Evolutionary conservation across 2,797 vertebrate genomes (phyloP).

Genomic region (Anabacerthia variegaticeps): DNA sequence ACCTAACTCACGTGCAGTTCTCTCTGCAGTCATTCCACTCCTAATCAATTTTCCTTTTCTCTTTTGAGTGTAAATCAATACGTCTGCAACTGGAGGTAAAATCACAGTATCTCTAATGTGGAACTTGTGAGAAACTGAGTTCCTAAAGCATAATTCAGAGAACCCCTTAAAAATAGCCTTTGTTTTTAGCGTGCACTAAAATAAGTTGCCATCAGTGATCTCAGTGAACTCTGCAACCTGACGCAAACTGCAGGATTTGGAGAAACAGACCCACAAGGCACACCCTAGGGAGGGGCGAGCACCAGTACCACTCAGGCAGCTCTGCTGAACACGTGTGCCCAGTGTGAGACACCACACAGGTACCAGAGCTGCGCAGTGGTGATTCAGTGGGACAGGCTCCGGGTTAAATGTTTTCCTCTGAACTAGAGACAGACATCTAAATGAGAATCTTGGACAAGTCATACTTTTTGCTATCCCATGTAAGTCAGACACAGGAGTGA

Average conservation of each 20-base stretch:
- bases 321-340: rapidly evolving
- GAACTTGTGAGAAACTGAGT: not conserved
- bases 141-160: not conserved
- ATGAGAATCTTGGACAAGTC: not conserved
- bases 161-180: not conserved
- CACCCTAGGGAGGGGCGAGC: not conserved
- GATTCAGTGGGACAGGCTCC: not conserved
- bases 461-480: not conserved
- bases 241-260: rapidly evolving
- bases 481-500: not conserved
- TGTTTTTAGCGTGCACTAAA: not conserved
- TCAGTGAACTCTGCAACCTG: not conserved
- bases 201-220: not conserved
- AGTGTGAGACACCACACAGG: rapidly evolving
- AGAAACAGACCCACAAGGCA: not conserved
- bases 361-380: not conserved
- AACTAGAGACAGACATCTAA: not conserved
- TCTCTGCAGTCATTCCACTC: not conserved
- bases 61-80: not conserved
- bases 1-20: rapidly evolving
- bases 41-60: not conserved
- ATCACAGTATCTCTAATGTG: not conserved
- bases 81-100: not conserved
- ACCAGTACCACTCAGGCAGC: not conserved
- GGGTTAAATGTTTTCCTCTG: not conserved